Conservation (phyloP, 1,140 invertebrate species). For the Ostrea edulis region DNA sequence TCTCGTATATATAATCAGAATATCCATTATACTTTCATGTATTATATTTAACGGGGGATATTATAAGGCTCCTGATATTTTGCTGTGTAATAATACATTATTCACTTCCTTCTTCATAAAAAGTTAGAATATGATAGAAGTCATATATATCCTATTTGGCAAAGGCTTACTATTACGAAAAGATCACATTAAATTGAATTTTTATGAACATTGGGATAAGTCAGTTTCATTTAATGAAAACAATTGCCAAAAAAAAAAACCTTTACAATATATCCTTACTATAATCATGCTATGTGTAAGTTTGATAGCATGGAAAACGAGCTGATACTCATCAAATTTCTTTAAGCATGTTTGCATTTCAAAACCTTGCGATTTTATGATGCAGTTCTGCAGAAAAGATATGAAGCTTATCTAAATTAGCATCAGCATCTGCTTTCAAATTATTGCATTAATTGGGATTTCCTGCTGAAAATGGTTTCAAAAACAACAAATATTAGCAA, state of each 20-base stretch:
- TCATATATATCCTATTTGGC: neutral
- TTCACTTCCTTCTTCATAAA: neutral
- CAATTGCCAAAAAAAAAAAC: neutral
- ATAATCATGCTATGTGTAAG: neutral
- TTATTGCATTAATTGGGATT: conserved; percentile 26
- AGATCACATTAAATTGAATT: neutral
- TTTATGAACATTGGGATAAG: neutral
- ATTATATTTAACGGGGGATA: neutral
- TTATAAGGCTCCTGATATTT: neutral
- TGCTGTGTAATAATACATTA: neutral
- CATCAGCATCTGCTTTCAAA: conserved; percentile 15
- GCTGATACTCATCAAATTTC: neutral
- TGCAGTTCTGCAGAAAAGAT: conserved; percentile 14
- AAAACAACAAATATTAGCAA: neutral
- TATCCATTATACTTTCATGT: neutral
- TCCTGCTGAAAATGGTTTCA: conserved; percentile 6
- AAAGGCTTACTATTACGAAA: neutral
- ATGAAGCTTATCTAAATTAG: conserved; percentile 4
- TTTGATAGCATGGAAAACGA: neutral
- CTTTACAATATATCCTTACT: neutral
- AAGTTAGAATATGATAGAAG: neutral
- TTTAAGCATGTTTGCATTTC: conserved; percentile 1
- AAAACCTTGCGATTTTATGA: neutral
- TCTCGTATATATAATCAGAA: neutral
- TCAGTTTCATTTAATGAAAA: neutral